Evolutionary conservation across 2,113 vertebrate species (phyloP).

Genomic region (Leptodactylus fuscus): DNA sequence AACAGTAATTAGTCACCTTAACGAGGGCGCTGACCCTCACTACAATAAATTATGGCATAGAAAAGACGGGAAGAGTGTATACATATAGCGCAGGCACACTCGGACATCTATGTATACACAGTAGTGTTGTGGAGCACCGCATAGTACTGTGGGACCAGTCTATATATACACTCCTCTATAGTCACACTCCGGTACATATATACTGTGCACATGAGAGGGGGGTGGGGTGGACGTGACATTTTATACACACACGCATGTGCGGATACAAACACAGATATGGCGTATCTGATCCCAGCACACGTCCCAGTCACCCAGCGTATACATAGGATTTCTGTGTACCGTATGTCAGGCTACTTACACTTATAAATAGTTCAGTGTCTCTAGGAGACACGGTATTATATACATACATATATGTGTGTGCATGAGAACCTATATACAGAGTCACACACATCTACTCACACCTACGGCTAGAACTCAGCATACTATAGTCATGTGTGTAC

Average conservation of each 20-base stretch:
- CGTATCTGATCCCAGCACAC: not conserved
- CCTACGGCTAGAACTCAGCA: not conserved
- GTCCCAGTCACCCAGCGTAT: not conserved
- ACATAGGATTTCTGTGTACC: slow-evolving; percentile 3
- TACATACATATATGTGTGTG: slow-evolving; percentile 30
- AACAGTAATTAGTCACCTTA: slow-evolving; percentile 57
- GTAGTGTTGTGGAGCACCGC: not conserved
- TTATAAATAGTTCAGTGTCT: slow-evolving; percentile 35
- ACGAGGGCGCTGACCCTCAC: slow-evolving; percentile 16
- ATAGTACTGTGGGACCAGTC: slow-evolving; percentile 4
- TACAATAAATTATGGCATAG: slow-evolving; percentile 58
- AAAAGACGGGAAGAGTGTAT: slow-evolving; percentile 2
- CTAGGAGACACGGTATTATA: too few species aligned
- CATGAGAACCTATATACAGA: slow-evolving; percentile 22
- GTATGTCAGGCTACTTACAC: slow-evolving; percentile 33
- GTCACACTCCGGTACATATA: not conserved
- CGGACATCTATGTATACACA: slow-evolving; percentile 10
- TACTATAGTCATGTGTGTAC: not conserved
- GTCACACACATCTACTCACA: slow-evolving; percentile 22
- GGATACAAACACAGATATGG: not conserved
- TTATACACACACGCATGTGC: slow-evolving; percentile 1
- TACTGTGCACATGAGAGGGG: not conserved
- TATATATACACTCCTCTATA: slow-evolving; percentile 25
- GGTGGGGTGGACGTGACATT: not conserved
- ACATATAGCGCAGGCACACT: not conserved